Evolutionary conservation across 2,888 invertebrate genomes (phyloP), one percentile per base, ranked within the genome.

Genomic region (Pyrochroa serraticornis): DNA sequence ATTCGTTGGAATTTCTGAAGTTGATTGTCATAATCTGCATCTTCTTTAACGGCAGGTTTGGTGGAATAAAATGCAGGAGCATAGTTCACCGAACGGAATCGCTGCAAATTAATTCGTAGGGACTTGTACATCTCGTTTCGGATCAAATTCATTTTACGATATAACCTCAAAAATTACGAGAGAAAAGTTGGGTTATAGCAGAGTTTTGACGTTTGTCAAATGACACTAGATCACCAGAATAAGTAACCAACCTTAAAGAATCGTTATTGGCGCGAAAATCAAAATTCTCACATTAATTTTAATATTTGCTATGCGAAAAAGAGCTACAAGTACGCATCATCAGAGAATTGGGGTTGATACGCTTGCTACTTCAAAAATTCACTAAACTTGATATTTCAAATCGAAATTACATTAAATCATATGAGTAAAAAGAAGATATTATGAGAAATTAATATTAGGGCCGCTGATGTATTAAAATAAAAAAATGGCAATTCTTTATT

Each of bases 1-100:
- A 73, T 54, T 6, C 63, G 68, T 56, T 73, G 65, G 44, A 66
- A 72, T 34, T 69, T 63, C 60, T 71, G 72, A 31, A 73, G 38
- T 44, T 72, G 68, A 10, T 68, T 67, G 13, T 72, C 68, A 51
- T 10, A 33, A 9, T 2, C 13, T 1, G 32, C 48, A 3, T 58
- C 13, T 37, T 48, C 54, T 62, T 65, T 44, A 6, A 61, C 48
- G 7, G 57, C 64, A 36, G 64, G 64, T 56, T 65, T 63, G 2
- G 62, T 56, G n/a, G 52, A 48, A 37, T 48, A 48, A 22, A 30
- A n/a, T 6, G 13, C 9, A 5, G 13, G 2, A n/a, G 10, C n/a
- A 45, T 56, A 41, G 9, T 46, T 50, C 2, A 31, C 12, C 3
- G 9, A 6, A 31, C 7, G 2, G 1, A 43, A 43, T 7, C 22